phyloP scores from a whole-genome alignment of 2,797 vertebrate species.

The Rhynchotus rufescens region DNA sequence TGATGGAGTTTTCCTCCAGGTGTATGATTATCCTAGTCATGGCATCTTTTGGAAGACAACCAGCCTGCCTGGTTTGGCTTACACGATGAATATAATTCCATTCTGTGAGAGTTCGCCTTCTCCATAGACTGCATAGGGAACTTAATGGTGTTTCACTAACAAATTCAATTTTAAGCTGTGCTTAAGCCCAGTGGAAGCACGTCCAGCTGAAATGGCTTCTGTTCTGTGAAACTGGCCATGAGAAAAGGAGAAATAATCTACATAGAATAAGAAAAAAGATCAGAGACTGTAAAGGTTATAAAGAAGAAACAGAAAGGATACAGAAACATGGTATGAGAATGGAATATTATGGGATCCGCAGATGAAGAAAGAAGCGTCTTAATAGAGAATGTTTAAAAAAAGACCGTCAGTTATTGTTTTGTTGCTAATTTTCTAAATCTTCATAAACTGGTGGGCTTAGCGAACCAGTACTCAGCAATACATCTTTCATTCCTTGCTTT shows the following conservation, averaged over 20 bases:
- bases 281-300: background rate
- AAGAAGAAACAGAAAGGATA: background rate
- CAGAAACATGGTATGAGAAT: rapidly evolving
- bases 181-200: background rate
- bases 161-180: background rate
- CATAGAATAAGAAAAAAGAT: background rate
- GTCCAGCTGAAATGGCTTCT: background rate
- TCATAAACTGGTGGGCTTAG: background rate
- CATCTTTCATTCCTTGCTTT: constrained; percentile 8
- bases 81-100: background rate
- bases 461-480: constrained; percentile 5
- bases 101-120: background rate
- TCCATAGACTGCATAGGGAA: background rate
- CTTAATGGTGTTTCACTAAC: background rate
- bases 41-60: background rate
- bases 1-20: background rate
- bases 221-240: background rate
- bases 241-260: background rate
- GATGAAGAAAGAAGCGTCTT: background rate
- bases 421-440: background rate
- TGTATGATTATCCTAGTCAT: background rate
- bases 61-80: background rate
- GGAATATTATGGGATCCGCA: background rate
- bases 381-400: background rate
- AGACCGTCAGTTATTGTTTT: background rate